phyloP scores from a whole-genome alignment of 2,888 invertebrate species.

The Agriopis marginaria region DNA sequence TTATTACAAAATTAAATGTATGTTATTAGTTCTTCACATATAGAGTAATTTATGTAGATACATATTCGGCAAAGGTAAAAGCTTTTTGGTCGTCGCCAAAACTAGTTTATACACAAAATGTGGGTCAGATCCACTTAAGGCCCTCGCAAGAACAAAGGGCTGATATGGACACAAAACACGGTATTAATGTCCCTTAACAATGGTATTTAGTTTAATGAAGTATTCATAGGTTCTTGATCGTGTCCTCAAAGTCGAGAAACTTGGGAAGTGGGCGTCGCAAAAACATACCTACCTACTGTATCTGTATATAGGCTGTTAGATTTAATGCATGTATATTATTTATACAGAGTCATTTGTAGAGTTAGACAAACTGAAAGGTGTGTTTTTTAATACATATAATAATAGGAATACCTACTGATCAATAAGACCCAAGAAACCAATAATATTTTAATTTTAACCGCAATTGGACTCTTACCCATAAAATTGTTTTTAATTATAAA shows the following conservation, averaged over 20 bases:
- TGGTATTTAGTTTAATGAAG: slow-evolving; percentile 22
- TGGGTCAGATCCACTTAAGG: slow-evolving; percentile 17
- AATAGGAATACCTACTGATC: no score
- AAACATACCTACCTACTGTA: background rate
- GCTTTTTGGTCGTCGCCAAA: slow-evolving; percentile 14
- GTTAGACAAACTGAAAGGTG: no score
- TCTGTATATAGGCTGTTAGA: background rate
- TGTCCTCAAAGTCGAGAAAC: slow-evolving; percentile 1
- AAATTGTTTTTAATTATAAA: no score
- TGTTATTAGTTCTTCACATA: no score
- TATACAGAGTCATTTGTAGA: no score
- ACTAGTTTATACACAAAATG: slow-evolving; percentile 16
- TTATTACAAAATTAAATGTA: no score
- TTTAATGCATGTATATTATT: background rate
- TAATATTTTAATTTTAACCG: no score
- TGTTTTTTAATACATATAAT: no score
- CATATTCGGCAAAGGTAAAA: background rate
- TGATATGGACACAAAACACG: slow-evolving; percentile 19
- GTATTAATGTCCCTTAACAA: slow-evolving; percentile 24
- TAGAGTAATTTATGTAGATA: background rate
- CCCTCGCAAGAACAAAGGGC: slow-evolving; percentile 29
- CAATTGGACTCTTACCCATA: no score
- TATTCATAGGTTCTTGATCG: slow-evolving; percentile 12
- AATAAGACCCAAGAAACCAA: no score
- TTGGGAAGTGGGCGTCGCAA: background rate